phyloP scores from a whole-genome alignment of 2,888 invertebrate species.

The Periphyllus acericola region DNA sequence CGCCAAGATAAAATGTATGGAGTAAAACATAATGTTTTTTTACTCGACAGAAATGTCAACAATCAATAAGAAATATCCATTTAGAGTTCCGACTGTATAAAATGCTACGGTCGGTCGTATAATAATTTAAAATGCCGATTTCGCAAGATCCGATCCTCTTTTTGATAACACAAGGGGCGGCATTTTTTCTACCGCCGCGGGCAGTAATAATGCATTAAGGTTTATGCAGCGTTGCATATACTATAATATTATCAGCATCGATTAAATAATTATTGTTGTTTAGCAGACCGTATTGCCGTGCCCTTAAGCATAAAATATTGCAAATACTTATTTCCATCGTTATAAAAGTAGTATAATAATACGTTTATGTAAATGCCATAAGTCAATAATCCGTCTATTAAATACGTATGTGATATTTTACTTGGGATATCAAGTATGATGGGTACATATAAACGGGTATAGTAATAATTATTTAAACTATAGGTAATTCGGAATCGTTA shows the following conservation, averaged over 20 bases:
- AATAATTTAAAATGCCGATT: too few species aligned
- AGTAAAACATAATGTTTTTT: too few species aligned
- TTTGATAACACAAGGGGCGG: background rate
- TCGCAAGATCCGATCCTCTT: too few species aligned
- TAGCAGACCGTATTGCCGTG: background rate
- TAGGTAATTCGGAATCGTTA: constrained; percentile 3
- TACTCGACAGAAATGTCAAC: too few species aligned
- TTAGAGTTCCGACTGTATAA: too few species aligned
- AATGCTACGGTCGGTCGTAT: too few species aligned
- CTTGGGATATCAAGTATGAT: background rate
- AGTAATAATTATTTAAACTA: constrained; percentile 6
- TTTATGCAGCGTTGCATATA: background rate
- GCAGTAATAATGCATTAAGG: background rate
- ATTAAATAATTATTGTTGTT: constrained; percentile 19
- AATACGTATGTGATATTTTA: background rate
- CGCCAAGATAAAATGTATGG: too few species aligned
- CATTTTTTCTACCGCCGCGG: background rate
- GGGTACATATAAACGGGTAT: too few species aligned
- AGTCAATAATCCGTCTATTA: constrained; percentile 14
- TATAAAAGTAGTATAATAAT: constrained; percentile 19
- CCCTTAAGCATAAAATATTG: background rate
- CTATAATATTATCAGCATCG: background rate
- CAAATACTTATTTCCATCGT: background rate
- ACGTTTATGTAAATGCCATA: constrained; percentile 18
- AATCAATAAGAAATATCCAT: too few species aligned